Conservation (phyloP, 2,888 invertebrate species). For the Dugesia japonica region DNA sequence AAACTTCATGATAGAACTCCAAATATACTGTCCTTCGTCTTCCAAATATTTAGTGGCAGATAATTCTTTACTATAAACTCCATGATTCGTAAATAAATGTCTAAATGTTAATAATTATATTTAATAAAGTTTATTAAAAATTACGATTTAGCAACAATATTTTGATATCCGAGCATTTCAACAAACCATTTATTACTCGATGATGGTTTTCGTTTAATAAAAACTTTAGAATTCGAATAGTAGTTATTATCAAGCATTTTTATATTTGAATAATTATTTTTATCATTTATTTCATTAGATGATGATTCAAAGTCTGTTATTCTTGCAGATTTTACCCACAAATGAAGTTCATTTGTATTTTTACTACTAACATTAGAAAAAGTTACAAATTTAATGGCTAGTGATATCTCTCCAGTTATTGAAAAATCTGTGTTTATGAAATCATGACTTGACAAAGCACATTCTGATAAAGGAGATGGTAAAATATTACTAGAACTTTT, state of each 20-base stretch:
- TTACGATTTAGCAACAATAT: neutral
- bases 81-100: conserved; percentile 12
- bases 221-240: neutral
- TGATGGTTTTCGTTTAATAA: neutral
- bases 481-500: neutral
- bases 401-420: neutral
- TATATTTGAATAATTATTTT: neutral
- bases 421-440: neutral
- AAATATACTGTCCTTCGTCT: neutral
- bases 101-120: too few species aligned
- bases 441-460: neutral
- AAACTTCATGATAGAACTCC: conserved; percentile 9
- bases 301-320: neutral
- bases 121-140: neutral
- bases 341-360: neutral
- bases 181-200: neutral
- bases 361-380: neutral
- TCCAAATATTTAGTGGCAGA: neutral
- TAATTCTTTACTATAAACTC: conserved; percentile 7
- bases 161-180: neutral
- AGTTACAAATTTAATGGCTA: neutral
- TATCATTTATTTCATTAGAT: neutral
- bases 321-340: neutral
- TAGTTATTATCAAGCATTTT: neutral
- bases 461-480: conserved; percentile 6